Conservation (phyloP, 2,113 vertebrate genomes). For the Platichthys stellatus region DNA sequence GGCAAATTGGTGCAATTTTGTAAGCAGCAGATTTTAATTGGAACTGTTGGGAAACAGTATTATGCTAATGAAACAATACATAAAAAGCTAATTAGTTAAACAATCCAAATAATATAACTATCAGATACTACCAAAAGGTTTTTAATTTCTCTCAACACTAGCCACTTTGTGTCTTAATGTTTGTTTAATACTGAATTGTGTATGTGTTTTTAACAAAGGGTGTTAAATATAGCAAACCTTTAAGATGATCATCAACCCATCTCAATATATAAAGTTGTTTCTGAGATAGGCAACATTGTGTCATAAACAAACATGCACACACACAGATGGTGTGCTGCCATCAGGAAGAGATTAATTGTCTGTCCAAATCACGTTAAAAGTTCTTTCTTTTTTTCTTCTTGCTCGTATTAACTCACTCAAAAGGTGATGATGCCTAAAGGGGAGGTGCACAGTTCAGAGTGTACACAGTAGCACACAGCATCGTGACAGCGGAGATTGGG, state of each 20-base stretch:
- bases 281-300: background rate
- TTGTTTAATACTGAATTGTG: background rate
- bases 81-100: constrained; percentile 6
- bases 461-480: too few relatives aligned
- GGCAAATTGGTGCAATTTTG: background rate
- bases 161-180: background rate
- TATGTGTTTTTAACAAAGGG: too few relatives aligned
- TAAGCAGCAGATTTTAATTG: background rate
- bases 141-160: background rate
- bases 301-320: constrained; percentile 3
- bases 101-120: background rate
- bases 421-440: background rate
- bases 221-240: too few relatives aligned
- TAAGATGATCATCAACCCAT: background rate
- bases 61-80: constrained; percentile 1
- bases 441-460: background rate
- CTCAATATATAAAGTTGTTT: background rate
- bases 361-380: too few relatives aligned
- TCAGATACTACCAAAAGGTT: background rate
- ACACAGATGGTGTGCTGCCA: background rate
- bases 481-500: too few relatives aligned
- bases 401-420: background rate
- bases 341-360: too few relatives aligned
- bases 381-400: too few relatives aligned
- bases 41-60: background rate